phyloP scores from a whole-genome alignment of 1,140 invertebrate genomes.

The Panonychus citri region DNA sequence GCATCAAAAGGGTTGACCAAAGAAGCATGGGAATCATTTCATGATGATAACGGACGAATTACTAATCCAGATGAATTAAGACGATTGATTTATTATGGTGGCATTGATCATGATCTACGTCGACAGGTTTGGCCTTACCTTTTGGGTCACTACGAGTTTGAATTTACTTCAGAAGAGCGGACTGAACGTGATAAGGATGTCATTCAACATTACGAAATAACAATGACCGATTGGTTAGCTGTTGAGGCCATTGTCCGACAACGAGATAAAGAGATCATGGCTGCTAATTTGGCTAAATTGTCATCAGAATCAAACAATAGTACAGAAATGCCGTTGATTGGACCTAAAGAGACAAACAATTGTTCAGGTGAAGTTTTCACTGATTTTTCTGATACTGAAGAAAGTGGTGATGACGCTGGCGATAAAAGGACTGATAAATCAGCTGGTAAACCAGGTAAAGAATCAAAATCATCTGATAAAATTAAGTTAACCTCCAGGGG shows the following conservation, averaged over 20 bases:
- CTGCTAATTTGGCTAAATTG: conserved; percentile 31
- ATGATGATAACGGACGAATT: conserved; percentile 29
- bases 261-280: conserved; percentile 44
- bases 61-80: conserved; percentile 40
- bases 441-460: neutral
- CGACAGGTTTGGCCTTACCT: conserved; percentile 75
- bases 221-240: conserved; percentile 78
- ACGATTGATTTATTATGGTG: conserved; percentile 60
- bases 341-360: conserved; percentile 20
- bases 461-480: neutral
- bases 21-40: conserved; percentile 34
- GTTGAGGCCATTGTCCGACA: conserved; percentile 74
- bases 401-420: conserved; percentile 9
- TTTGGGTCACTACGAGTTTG: conserved; percentile 59
- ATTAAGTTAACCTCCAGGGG: neutral
- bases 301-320: conserved; percentile 9
- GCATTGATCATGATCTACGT: conserved; percentile 48
- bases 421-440: neutral
- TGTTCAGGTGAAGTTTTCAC: conserved; percentile 32
- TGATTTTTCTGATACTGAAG: conserved; percentile 19
- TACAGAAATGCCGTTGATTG: conserved; percentile 7
- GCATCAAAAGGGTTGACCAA: conserved; percentile 34
- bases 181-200: conserved; percentile 37
- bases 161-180: conserved; percentile 41
- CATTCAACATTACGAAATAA: conserved; percentile 53